Evolutionary conservation across 2,888 invertebrate species (phyloP).

Genomic region (Ferrisia virgata): DNA sequence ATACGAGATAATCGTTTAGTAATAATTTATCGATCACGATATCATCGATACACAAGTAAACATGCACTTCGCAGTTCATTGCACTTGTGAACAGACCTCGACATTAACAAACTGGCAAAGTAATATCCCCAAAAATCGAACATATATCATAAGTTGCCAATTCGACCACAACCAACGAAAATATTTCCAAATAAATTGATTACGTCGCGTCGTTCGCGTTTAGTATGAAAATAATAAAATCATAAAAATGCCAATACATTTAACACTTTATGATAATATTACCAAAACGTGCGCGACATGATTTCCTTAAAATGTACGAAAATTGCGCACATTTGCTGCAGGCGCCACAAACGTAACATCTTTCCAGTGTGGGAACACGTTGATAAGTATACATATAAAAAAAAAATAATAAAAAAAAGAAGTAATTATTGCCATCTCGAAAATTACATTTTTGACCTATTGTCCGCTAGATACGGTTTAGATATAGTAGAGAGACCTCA

Average conservation of each 20-base stretch:
- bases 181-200: background rate
- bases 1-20: background rate
- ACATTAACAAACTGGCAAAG: background rate
- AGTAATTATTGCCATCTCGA: background rate
- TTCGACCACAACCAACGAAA: background rate
- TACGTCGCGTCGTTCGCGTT: background rate
- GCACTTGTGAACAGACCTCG: background rate
- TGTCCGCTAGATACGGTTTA: background rate
- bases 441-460: constrained; percentile 12
- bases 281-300: background rate
- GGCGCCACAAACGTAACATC: background rate
- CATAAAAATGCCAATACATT: background rate
- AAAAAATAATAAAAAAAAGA: too few species aligned
- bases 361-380: background rate
- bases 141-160: too few species aligned
- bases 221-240: background rate
- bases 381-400: too few species aligned
- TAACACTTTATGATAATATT: background rate
- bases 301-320: background rate
- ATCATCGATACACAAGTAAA: too few species aligned
- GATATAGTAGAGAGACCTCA: background rate
- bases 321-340: background rate
- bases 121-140: too few species aligned
- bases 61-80: background rate
- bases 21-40: background rate